Evolutionary conservation across 2,888 invertebrate species (phyloP), one percentile per base, ranked within the genome.

Genomic region (Archaeoteleia sp.): DNA sequence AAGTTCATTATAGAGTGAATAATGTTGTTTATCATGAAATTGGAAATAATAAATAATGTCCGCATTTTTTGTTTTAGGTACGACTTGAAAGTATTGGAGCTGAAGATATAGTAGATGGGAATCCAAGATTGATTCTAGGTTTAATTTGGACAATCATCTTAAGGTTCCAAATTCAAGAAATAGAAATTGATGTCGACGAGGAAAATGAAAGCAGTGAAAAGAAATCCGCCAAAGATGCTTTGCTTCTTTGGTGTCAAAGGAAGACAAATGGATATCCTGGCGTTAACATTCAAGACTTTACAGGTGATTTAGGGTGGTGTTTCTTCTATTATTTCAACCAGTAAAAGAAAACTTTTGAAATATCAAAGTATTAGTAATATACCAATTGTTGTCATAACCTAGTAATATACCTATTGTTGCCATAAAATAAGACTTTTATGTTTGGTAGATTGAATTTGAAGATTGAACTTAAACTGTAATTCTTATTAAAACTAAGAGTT

Each of bases 121-220:
- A 98, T 88, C 97, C 96, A 34, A 90, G 97, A 43, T 90, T 99
- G 72, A 99, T 98, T 84, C 91, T 99, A 72, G 98, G 98, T 77
- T 90, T 99, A 48, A 97, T 99, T 76, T 99, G 98, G 98, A 99
- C 98, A 66, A 99, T 99, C 82, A 99, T 99, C 87, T 89, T 99
- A 73, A 89, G 98, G 67, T 99, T 99, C 89, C 98, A 98, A 90
- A 99, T 99, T 78, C 98, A 97, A 87, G 97, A 97, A 88, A 97
- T 97, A 78, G 97, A 96, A 87, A 97, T 97, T 78, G 96, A 97
- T 86, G 96, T 96, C 85, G 96, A 96, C 82, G 96, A 97, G 87
- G 96, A 96, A 82, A 95, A 96, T 83, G 97, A 95, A 85, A 96
- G 96, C 72, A 96, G 96, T 17, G 98, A 98, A 87, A 97, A 97